phyloP scores from a whole-genome alignment of 2,113 vertebrate genomes.

The Cinclus cinclus region DNA sequence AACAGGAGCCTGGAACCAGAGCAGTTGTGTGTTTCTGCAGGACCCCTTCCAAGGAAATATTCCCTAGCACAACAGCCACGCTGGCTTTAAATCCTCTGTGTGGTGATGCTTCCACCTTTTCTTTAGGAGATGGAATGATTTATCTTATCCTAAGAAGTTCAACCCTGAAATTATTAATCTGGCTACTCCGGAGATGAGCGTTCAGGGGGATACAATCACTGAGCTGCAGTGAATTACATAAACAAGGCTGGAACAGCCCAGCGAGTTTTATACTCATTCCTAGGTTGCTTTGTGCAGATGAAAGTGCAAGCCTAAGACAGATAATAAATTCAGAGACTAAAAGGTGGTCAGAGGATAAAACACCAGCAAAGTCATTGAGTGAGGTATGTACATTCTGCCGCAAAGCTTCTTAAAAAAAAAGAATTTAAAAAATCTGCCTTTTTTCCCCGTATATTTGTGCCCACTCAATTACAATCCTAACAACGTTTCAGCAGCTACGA shows the following conservation, averaged over 20 bases:
- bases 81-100: neutral
- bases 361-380: neutral
- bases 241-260: neutral
- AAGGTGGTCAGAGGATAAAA: neutral
- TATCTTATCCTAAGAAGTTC: neutral
- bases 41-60: neutral
- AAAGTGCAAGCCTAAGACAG: neutral
- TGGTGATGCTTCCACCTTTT: neutral
- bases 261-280: neutral
- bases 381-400: neutral
- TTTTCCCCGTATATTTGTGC: neutral
- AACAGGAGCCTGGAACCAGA: neutral
- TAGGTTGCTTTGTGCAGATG: neutral
- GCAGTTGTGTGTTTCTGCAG: neutral
- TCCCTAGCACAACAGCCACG: neutral
- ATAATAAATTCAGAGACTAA: neutral
- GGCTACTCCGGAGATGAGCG: neutral
- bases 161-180: neutral
- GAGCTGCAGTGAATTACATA: conserved; percentile 23
- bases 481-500: neutral
- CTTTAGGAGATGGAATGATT: neutral
- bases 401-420: accelerated
- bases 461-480: neutral
- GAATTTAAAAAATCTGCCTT: neutral
- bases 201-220: neutral